Conservation (phyloP, 2,797 vertebrate species). For the Diglossa cyanea region DNA sequence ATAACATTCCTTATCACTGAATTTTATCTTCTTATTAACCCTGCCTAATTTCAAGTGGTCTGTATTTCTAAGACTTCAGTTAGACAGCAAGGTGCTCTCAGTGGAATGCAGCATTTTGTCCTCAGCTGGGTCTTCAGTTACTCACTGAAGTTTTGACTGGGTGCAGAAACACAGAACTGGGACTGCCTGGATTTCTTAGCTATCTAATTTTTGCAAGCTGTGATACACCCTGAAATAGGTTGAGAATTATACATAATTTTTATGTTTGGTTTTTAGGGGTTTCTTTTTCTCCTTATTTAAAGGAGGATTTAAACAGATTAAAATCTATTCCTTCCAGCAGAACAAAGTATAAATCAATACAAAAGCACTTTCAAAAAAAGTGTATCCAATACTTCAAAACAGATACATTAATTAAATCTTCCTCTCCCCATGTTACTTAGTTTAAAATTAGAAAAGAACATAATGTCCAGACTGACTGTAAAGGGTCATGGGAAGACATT, state of each 20-base stretch:
- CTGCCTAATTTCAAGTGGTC: neutral
- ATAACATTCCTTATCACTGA: neutral
- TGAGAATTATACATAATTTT: neutral
- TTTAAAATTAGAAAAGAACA: slow-evolving; percentile 42
- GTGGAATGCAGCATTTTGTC: neutral
- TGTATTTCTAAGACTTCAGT: neutral
- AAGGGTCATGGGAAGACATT: slow-evolving; percentile 37
- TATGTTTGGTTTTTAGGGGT: rapidly evolving
- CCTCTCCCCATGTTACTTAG: neutral
- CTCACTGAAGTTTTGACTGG: neutral
- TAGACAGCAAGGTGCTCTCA: neutral
- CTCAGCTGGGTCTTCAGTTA: neutral
- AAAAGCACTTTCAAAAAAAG: neutral
- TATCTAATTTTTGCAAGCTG: neutral
- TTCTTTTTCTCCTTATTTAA: neutral
- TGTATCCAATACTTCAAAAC: neutral
- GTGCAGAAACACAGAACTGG: neutral
- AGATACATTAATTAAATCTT: slow-evolving; percentile 12
- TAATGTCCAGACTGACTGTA: neutral
- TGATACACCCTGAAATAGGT: neutral
- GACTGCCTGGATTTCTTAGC: neutral
- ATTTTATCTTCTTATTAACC: neutral
- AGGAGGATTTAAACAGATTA: neutral
- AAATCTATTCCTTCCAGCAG: neutral
- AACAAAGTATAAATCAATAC: neutral